Base-by-base conservation (phyloP, 1,140 invertebrate species). In the Anthonomus grandis region DNA sequence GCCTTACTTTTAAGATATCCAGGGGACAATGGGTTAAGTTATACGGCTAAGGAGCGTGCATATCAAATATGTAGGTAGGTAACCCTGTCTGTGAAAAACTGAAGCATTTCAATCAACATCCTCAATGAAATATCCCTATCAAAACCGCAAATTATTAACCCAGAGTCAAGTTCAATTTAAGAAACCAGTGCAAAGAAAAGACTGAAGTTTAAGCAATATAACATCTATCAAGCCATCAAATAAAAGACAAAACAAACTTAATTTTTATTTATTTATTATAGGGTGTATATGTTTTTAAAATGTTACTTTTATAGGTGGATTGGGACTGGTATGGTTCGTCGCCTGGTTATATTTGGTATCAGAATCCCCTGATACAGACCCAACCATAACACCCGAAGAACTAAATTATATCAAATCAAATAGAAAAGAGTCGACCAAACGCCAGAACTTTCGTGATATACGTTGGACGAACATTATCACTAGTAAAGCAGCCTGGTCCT, bases 381-480 rank as follows among this genome's bases (percentile, higher is more conserved):
- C 21, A 5, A 48, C 13, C 17, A 57, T 57, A 21, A 15, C 54
- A 2, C 10, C 23, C 13, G 8, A 19, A n/a, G 54, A 57, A 27
- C 19, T 48, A 9, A 13, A 39, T 10, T 57, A 57, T 41, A 57
- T 57, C 10, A 19, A 41, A 42, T 68, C 68, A 56, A 66, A 61
- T 18, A 23, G n/a, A 12, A 31, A 15, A 27, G 10, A n/a, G n/a
- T 4, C n/a, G 17, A 9, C 34, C 4, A 57, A 57, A 23, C 5
- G 3, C 15, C 21, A 3, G 4, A 21, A 44, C n/a, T 6, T 10
- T 10, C 36, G 10, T 4, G 13, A 31, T 17, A 22, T 39, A 8
- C 34, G 15, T 9, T 57, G 55, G 55, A 34, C 15, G 24, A 13
- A 5, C 24, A 15, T 57, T 19, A 42, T 57, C 1, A 42, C 38